phyloP scores from a whole-genome alignment of 2,113 vertebrate genomes.

The Saccopteryx bilineata region DNA sequence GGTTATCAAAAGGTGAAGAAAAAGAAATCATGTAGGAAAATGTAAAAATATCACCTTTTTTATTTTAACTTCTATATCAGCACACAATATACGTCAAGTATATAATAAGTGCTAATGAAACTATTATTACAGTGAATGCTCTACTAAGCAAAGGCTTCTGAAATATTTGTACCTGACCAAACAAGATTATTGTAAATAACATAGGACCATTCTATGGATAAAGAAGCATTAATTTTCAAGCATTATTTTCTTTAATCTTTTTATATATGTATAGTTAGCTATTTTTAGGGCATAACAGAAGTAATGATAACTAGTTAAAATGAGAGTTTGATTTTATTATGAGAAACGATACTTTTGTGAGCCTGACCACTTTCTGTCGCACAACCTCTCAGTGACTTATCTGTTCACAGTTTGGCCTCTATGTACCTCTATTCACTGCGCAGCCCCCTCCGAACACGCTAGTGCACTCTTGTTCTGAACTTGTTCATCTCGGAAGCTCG shows the following conservation, averaged over 20 bases:
- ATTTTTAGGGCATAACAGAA: neutral
- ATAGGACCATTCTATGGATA: neutral
- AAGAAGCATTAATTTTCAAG: neutral
- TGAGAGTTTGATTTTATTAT: neutral
- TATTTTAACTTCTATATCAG: neutral
- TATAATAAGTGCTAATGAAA: neutral
- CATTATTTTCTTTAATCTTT: neutral
- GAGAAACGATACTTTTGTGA: neutral
- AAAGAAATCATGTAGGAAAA: neutral
- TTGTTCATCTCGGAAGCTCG: neutral
- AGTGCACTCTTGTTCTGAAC: neutral
- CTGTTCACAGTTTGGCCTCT: neutral
- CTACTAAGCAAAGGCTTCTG: neutral
- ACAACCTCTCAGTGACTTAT: neutral
- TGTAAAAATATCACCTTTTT: neutral
- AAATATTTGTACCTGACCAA: neutral
- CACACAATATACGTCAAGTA: neutral
- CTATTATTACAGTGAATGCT: neutral
- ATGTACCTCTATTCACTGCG: rapidly evolving
- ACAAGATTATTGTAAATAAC: neutral
- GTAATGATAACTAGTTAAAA: slow-evolving; percentile 29
- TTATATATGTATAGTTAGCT: neutral
- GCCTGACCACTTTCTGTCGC: neutral
- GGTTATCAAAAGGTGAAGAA: neutral
- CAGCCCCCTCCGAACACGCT: neutral